A percentile compares a stretch with the other conserved stretches of the same genome.
phyloP scores from a whole-genome alignment of 2,797 vertebrate species.

The Miichthys miiuy region DNA sequence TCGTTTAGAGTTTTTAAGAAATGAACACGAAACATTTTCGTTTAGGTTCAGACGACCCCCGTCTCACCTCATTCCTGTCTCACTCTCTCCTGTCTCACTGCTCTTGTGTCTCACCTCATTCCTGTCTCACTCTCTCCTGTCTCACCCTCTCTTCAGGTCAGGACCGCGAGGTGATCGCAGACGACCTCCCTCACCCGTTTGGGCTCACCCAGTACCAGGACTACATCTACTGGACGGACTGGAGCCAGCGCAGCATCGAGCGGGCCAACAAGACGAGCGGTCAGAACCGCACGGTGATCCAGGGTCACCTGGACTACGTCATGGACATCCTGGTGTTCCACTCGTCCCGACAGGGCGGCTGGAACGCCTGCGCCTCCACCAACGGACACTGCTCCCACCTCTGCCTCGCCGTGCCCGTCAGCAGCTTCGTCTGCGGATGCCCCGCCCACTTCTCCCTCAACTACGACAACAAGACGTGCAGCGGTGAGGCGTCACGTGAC shows the following conservation, averaged over 20 bases:
- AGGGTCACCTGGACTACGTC: slow-evolving; percentile 97
- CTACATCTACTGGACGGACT: slow-evolving; percentile 99
- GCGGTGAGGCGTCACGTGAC: slow-evolving; percentile 85
- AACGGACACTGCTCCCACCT: slow-evolving; percentile 98
- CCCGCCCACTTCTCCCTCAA: slow-evolving; percentile 97
- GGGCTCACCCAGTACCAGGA: slow-evolving; percentile 98
- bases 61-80: no score
- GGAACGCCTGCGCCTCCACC: slow-evolving; percentile 96
- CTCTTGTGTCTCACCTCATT: not conserved
- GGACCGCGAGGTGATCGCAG: slow-evolving; percentile 96
- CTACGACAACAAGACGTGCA: slow-evolving; percentile 96
- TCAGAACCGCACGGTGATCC: slow-evolving; percentile 96
- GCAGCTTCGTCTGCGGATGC: slow-evolving; percentile 94
- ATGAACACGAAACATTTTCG: no score
- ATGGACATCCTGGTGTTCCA: slow-evolving; percentile 99
- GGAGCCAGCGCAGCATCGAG: slow-evolving; percentile 99
- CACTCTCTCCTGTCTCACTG: no score
- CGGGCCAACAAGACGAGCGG: slow-evolving; percentile 98
- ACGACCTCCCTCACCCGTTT: slow-evolving; percentile 97
- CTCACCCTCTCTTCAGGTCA: slow-evolving; percentile 82
- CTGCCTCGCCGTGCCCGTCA: slow-evolving; percentile 93
- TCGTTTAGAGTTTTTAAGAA: no score
- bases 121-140: not conserved
- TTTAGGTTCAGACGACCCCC: no score
- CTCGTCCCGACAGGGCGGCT: slow-evolving; percentile 95